These are phyloP conservation scores for Eristalis arbustorum DNA, from an alignment of 2,888 invertebrate genomes.

Conservation along the genomic window DNA sequence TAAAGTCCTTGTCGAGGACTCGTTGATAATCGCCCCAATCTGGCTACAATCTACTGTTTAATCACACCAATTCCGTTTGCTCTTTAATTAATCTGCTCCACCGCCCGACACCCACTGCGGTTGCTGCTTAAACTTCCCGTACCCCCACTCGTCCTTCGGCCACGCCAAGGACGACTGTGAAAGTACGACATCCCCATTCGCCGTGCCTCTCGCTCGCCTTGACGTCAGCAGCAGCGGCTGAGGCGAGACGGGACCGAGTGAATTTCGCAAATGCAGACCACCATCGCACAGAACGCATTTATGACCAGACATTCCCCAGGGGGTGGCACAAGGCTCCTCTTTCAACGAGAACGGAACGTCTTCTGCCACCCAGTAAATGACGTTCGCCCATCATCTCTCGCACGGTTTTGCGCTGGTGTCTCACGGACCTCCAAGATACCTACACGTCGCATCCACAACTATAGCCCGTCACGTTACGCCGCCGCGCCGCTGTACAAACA, in stretches of 20 bases:
- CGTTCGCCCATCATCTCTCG: neutral
- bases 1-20: neutral
- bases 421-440: neutral
- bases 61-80: neutral
- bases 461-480: neutral
- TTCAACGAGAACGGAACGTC: neutral
- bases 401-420: neutral
- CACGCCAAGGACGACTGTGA: neutral
- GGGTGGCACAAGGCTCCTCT: neutral
- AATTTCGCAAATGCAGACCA: constrained; percentile 8
- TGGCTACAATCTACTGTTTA: neutral
- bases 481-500: constrained; percentile 37
- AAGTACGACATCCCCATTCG: neutral
- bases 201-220: neutral
- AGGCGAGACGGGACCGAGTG: neutral
- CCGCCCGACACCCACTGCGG: neutral
- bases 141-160: neutral
- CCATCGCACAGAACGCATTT: neutral
- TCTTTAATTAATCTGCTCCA: neutral
- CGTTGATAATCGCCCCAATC: neutral
- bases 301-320: constrained; percentile 34
- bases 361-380: neutral
- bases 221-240: neutral
- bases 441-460: neutral
- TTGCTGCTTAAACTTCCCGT: neutral